Evolutionary conservation across 2,888 invertebrate species (phyloP).

Genomic region (Caenorhabditis sp.): DNA sequence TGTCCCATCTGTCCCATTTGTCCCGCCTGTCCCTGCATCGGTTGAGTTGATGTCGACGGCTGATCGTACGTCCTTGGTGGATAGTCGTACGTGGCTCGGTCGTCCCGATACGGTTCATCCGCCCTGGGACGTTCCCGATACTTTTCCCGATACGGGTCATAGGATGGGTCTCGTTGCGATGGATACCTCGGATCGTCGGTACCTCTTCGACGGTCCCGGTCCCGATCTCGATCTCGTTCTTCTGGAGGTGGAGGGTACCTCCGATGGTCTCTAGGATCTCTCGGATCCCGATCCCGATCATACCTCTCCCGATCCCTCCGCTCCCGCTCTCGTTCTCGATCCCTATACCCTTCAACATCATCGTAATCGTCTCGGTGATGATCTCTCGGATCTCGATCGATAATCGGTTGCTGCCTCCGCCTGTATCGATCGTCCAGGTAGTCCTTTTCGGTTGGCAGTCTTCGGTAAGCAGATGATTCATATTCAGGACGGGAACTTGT

Average conservation of each 20-base stretch:
- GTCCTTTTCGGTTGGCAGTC: constrained; percentile 41
- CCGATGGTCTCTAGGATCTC: constrained; percentile 27
- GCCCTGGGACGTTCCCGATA: constrained; percentile 49
- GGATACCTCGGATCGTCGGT: constrained; percentile 29
- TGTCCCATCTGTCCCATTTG: not conserved
- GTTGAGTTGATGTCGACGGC: not conserved
- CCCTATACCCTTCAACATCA: constrained; percentile 32
- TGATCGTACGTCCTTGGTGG: constrained; percentile 41
- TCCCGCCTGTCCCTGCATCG: constrained; percentile 10
- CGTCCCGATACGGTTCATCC: constrained; percentile 33
- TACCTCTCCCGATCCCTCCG: constrained; percentile 29
- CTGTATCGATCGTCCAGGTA: constrained; percentile 18
- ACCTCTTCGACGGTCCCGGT: constrained; percentile 27
- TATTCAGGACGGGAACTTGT: constrained; percentile 34
- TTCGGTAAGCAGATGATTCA: constrained; percentile 50
- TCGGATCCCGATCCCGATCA: constrained; percentile 13
- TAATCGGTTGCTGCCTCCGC: constrained; percentile 15
- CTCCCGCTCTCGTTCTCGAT: constrained; percentile 17
- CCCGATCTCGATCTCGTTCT: constrained; percentile 27
- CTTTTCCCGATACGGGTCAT: constrained; percentile 46
- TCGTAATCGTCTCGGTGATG: constrained; percentile 21
- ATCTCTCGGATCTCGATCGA: constrained; percentile 10
- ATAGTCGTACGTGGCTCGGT: constrained; percentile 34
- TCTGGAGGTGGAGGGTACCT: not conserved
- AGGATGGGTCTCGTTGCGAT: constrained; percentile 11